Evolutionary conservation across 2,113 vertebrate genomes (phyloP), one percentile per base, ranked within the genome.

Genomic region (Clinocottus analis): DNA sequence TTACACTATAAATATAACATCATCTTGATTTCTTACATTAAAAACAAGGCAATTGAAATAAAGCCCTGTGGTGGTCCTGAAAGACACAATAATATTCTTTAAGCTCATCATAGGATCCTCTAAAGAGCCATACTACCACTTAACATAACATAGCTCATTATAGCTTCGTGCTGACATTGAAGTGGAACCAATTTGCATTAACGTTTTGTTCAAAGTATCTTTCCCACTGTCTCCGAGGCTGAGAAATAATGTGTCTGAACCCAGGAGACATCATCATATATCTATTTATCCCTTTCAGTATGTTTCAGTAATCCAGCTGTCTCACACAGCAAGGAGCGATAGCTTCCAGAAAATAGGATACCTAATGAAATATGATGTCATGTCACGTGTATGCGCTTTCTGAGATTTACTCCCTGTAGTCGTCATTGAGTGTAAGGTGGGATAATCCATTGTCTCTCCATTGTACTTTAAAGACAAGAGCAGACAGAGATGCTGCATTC

Each of bases 301-400:
- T 77, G 70, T 61, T 75, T 67, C 10, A 79, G 62, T 85, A 86
- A 89, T 84, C 79, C 81, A 74, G 47, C 72, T 86, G 72, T 79
- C 79, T 84, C 25, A 7, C 60, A 37, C 61, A 51, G 23, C 41
- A n/a, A 16, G 66, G 25, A 84, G 39, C 72, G 47, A 58, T 14
- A 49, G 49, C 84, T 59, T 75, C 25, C n/a, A 75, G 58, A 75
- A 78, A 75, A 82, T 60, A 23, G 59, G 62, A 77, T 75, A 45
- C 35, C 72, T 71, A 37, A 69, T 84, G 72, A 80, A 82, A 80
- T 77, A 72, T 72, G 60, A 85, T 63, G 70, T 77, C n/a, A n/a
- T n/a, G n/a, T 55, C n/a, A 55, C 37, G 47, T 81, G 72, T 23
- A 61, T 60, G 70, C 60, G 53, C 66, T 77, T 51, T 65, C 23